Percentiles rank a stretch among this genome's conserved stretches.
These are phyloP conservation scores for Chrysomela aeneicollis DNA, from an alignment of 2,888 invertebrate species.

Conservation along the genomic window DNA sequence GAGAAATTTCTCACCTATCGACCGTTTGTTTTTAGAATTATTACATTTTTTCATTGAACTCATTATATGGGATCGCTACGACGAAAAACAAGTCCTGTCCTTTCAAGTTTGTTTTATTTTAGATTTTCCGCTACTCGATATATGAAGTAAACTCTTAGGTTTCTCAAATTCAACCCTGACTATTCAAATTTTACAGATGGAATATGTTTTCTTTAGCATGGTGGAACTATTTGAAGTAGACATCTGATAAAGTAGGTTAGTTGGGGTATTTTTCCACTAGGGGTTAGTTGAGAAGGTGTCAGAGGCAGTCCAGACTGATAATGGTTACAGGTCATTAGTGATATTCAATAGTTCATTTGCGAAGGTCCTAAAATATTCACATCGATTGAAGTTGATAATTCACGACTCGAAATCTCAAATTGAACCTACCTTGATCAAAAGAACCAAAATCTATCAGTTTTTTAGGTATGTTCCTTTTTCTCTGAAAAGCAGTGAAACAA, in stretches of 20 bases:
- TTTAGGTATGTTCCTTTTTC: too few species aligned
- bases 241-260: not conserved
- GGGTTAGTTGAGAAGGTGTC: slow-evolving; percentile 7
- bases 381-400: not conserved
- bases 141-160: too few species aligned
- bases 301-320: slow-evolving; percentile 19
- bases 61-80: too few species aligned
- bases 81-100: too few species aligned
- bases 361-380: not conserved
- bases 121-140: too few species aligned
- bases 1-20: too few species aligned
- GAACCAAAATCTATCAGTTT: not conserved
- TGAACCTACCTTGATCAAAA: not conserved
- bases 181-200: too few species aligned
- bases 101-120: too few species aligned
- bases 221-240: not conserved
- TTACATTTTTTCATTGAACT: too few species aligned
- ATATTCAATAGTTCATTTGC: not conserved
- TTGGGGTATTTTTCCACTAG: not conserved
- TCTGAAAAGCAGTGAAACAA: too few species aligned
- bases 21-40: too few species aligned
- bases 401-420: not conserved
- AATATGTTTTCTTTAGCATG: not conserved
- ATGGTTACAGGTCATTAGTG: not conserved
- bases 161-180: too few species aligned